These are phyloP conservation scores for Danionella cerebrum DNA, from an alignment of 2,113 vertebrate genomes.

Conservation along the genomic window DNA sequence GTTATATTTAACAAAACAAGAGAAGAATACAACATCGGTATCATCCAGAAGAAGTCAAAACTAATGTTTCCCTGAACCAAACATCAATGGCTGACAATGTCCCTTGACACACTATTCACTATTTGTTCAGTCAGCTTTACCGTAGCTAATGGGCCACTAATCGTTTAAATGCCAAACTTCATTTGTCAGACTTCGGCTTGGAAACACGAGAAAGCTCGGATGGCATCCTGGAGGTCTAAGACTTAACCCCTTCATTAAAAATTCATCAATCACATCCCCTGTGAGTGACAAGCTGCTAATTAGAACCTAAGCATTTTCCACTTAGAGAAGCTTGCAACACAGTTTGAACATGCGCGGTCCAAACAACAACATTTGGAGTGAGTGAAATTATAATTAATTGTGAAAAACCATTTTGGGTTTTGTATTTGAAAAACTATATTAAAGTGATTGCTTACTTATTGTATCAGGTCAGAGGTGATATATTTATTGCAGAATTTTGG, in stretches of 20 bases:
- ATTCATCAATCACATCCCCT: slow-evolving; percentile 10
- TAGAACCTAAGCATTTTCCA: not conserved
- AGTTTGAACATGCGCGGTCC: not conserved
- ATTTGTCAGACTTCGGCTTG: slow-evolving; percentile 59
- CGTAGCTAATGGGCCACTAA: slow-evolving; percentile 53
- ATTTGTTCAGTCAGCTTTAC: slow-evolving; percentile 14
- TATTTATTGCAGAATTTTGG: too few species aligned
- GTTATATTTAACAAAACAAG: not conserved
- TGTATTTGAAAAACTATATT: too few species aligned
- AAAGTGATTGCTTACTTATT: too few species aligned
- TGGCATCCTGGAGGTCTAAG: slow-evolving; percentile 44
- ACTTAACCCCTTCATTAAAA: slow-evolving; percentile 11
- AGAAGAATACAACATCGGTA: not conserved
- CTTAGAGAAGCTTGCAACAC: not conserved
- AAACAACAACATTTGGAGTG: not conserved
- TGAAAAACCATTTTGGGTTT: too few species aligned
- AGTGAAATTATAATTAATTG: too few species aligned
- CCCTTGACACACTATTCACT: not conserved
- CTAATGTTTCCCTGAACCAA: not conserved
- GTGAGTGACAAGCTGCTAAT: slow-evolving; percentile 11
- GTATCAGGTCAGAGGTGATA: too few species aligned
- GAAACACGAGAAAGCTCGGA: slow-evolving; percentile 54
- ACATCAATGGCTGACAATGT: slow-evolving; percentile 5
- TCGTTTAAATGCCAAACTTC: slow-evolving; percentile 58
- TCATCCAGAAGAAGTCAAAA: not conserved